Base-by-base conservation (phyloP, 2,113 vertebrate genomes). In the Erythrolamprus reginae region DNA sequence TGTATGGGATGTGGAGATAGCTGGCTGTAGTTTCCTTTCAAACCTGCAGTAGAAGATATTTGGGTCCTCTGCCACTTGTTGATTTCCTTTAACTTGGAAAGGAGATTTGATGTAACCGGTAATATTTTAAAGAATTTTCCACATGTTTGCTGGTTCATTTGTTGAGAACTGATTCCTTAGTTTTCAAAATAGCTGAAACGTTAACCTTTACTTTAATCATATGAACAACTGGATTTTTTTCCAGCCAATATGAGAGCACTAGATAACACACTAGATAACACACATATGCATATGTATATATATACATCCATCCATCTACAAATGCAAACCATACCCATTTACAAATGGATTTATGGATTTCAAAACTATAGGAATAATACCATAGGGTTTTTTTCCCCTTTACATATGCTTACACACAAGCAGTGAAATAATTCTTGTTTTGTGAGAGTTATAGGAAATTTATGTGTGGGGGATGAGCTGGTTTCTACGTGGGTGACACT, bases 401-500 rank as follows among this genome's bases (percentile, higher is more conserved):
- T 1, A 23, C 38, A 26, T 88, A 82, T 91, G 88, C 86, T 50
- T 84, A 12, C 10, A 26, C 58, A 3, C 51, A 0, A 0, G 45
- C n/a, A 92, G 52, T 55, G 88, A 89, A 45, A 93, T 65, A 19
- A 45, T 87, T 88, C 45, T 86, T 82, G 47, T 56, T 94, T 82
- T 0, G 1, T 94, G 61, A 92, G 82, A 94, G 28, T 85, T 61
- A 93, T 24, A 19, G 12, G 28, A 88, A 86, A 58, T 83, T 93
- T 56, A 70, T 94, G 92, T 94, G 89, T 93, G 93, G 91, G 94
- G 94, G 86, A 93, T 82, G 93, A 92, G 88, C 89, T 93, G 88
- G 91, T 93, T 95, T 95, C 93, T 95, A 45, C 0, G 95, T 97
- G 95, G 96, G 96, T 95, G 93, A 95, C 89, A 45, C 53, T 93